Evolutionary conservation across 2,888 invertebrate species (phyloP).

Genomic region (Synergus japonicus): DNA sequence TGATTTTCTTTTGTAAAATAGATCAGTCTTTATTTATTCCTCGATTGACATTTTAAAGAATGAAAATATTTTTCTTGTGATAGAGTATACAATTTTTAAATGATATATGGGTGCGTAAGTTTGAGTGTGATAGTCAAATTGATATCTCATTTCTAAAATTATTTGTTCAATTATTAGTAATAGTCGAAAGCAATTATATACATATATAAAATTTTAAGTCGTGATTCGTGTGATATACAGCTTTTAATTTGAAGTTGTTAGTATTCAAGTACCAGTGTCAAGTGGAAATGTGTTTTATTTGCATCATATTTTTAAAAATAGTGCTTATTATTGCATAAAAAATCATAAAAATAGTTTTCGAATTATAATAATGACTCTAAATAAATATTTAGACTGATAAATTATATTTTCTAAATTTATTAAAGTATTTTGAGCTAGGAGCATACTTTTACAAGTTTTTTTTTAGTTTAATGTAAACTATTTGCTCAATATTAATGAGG

Average conservation of each 20-base stretch:
- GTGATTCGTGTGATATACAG: conserved; percentile 15
- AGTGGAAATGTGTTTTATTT: conserved; percentile 17
- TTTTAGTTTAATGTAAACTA: conserved; percentile 4
- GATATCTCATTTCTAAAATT: background rate
- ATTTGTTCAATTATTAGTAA: background rate
- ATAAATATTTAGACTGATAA: conserved; percentile 20
- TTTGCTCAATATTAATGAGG: conserved; percentile 29
- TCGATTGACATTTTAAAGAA: background rate
- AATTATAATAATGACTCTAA: background rate
- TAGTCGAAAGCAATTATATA: conserved; percentile 27
- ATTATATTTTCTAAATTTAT: background rate
- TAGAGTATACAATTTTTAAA: background rate
- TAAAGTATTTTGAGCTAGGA: background rate
- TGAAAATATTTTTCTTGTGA: background rate
- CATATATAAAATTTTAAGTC: background rate
- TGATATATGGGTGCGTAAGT: background rate
- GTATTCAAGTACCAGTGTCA: background rate
- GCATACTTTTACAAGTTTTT: conserved; percentile 6
- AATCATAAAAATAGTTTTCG: background rate
- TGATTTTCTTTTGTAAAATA: background rate
- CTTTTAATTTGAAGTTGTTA: background rate
- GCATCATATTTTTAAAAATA: background rate
- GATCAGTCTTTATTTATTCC: background rate
- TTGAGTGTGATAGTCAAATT: background rate
- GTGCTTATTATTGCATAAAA: background rate